Percentiles rank a stretch among this genome's conserved stretches.
Evolutionary conservation across 2,113 vertebrate genomes (phyloP).

Genomic region (Gallinago paraguaiae): DNA sequence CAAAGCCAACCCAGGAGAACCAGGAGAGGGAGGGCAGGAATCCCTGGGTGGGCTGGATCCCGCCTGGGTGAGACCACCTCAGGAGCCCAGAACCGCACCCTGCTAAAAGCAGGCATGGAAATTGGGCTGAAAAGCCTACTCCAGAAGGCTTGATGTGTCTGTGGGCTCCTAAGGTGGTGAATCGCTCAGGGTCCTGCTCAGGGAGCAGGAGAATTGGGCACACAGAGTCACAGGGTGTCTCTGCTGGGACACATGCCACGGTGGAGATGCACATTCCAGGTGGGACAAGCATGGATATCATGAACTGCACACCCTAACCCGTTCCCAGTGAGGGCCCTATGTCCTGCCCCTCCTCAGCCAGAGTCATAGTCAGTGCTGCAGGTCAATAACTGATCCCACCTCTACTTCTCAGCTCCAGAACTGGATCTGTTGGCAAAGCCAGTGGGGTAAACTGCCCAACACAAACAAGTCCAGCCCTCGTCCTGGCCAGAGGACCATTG

Average conservation of each 20-base stretch:
- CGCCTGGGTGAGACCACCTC: not conserved
- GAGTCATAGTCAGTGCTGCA: not conserved
- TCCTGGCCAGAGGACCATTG: accelerated
- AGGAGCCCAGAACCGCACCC: not conserved
- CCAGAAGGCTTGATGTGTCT: not conserved
- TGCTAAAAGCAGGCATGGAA: not conserved
- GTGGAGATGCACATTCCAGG: not conserved
- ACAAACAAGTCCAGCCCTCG: accelerated
- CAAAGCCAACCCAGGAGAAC: not conserved
- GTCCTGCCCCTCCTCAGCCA: accelerated
- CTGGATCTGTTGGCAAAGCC: accelerated
- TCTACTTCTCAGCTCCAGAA: not conserved
- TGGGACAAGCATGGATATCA: not conserved
- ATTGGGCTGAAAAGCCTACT: not conserved
- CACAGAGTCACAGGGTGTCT: not conserved
- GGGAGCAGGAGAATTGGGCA: not conserved
- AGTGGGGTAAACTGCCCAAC: accelerated
- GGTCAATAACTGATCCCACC: not conserved
- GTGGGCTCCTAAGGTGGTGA: not conserved
- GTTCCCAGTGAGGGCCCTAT: accelerated
- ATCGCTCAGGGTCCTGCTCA: not conserved
- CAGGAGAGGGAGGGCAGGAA: not conserved
- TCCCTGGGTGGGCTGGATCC: accelerated
- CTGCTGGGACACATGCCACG: accelerated
- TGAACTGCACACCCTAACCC: accelerated